These are phyloP conservation scores for Strigamia crassipes DNA, from an alignment of 2,888 invertebrate genomes.

Conservation along the genomic window DNA sequence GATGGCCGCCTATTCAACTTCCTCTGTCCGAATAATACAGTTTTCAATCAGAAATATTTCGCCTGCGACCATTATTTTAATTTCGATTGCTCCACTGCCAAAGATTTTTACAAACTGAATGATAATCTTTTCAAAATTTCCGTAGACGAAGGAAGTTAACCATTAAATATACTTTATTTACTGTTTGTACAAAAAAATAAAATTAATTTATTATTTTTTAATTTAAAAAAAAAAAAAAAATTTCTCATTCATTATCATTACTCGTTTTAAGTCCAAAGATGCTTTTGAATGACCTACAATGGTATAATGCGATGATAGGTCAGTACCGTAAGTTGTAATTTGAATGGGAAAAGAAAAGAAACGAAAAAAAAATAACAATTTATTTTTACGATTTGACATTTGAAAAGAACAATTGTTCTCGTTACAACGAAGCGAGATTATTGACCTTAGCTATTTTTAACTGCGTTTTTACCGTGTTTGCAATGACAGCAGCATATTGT, in stretches of 20 bases:
- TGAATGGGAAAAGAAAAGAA: conserved; percentile 19
- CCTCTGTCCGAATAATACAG: conserved; percentile 48
- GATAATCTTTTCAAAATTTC: conserved; percentile 44
- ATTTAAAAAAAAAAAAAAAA: not conserved
- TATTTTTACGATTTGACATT: conserved; percentile 14
- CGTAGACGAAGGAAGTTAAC: conserved; percentile 43
- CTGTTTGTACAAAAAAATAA: not conserved
- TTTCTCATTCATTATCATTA: not conserved
- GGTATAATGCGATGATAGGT: not conserved
- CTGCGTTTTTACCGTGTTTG: not conserved
- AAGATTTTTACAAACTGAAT: conserved; percentile 48
- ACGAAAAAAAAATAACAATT: conserved; percentile 6
- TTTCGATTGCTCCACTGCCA: conserved; percentile 49
- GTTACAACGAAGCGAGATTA: not conserved
- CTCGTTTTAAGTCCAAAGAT: not conserved
- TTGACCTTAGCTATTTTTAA: conserved; percentile 23
- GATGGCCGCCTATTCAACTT: conserved; percentile 49
- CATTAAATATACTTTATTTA: not conserved
- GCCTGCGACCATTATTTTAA: conserved; percentile 50
- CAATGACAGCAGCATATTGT: not conserved
- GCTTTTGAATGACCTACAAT: conserved; percentile 21
- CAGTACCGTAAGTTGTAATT: not conserved
- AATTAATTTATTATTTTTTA: not conserved
- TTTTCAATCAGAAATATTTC: conserved; percentile 48
- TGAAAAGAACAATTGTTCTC: not conserved